Base-by-base conservation (phyloP, 1,140 invertebrate species). In the Harpegnathos saltator region DNA sequence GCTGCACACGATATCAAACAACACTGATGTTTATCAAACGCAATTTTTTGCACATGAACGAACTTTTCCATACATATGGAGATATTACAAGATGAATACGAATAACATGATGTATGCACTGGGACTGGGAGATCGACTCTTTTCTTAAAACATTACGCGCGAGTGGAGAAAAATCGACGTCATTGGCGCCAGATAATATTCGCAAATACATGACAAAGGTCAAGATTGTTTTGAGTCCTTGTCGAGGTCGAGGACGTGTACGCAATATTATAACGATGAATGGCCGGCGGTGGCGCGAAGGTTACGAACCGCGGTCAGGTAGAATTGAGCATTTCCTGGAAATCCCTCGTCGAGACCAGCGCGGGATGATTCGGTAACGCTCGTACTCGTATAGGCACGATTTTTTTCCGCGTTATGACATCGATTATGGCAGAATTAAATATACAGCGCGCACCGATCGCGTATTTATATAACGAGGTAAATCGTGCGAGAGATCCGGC, bases 181-280 rank as follows among this genome's bases (percentile, higher is more conserved):
- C 38, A 77, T 75, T 77, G 81, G n/a, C 33, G 65, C 50, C n/a
- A 65, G 29, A 19, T 19, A 66, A 66, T 22, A 81, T 71, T 56
- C 54, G 24, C 54, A 81, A 72, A 61, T 58, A 62, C 56, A 38
- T 56, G 52, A 78, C 61, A 80, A 86, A 86, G 87, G 85, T 88
- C 85, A 88, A 84, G 87, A 86, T 82, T 63, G 19, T 74, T 84
- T 82, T 29, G 56, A 86, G 74, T 84, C 85, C 66, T 88, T 85
- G 84, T 61, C 48, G 66, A 86, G 68, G 87, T 69, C 56, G 68
- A n/a, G n/a, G n/a, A 44, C 69, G 63, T 24, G 61, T 54, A 26
- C 22, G 54, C 69, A 71, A 61, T 63, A 54, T 73, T 50, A 74
- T 68, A 73, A 15, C 52, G 4, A 75, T 75, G 50, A 81, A 84